These are phyloP conservation scores for Trypoxylon attenuatum DNA, from an alignment of 2,888 invertebrate species.

Conservation along the genomic window DNA sequence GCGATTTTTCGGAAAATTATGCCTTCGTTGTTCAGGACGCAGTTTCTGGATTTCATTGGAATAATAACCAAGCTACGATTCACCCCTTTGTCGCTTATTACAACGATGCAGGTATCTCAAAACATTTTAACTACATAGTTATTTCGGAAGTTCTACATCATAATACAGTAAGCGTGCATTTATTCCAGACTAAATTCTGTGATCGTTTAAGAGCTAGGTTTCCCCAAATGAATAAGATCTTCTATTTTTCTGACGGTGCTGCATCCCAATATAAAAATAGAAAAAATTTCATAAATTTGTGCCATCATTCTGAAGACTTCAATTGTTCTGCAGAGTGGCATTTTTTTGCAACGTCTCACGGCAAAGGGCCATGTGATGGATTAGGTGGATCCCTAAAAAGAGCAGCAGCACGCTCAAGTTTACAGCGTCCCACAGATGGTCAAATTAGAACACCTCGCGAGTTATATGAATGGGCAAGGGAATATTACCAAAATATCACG, in stretches of 20 bases:
- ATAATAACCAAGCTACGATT: not conserved
- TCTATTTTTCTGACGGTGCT: not conserved
- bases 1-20: slow-evolving; percentile 13
- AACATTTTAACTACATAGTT: not conserved
- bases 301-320: slow-evolving; percentile 2
- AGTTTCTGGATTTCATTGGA: slow-evolving; percentile 2
- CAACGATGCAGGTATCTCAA: not conserved
- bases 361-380: slow-evolving; percentile 10
- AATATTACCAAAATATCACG: too few relatives aligned
- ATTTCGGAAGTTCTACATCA: slow-evolving; percentile 6
- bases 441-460: not conserved
- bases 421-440: not conserved
- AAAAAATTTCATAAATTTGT: not conserved
- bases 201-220: not conserved
- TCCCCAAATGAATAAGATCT: not conserved
- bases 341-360: slow-evolving; percentile 9
- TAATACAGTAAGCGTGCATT: not conserved
- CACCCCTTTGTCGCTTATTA: slow-evolving; percentile 1
- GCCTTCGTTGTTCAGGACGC: slow-evolving; percentile 7
- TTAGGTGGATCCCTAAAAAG: slow-evolving; percentile 6
- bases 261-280: slow-evolving; percentile 4
- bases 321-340: slow-evolving; percentile 3
- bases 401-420: slow-evolving; percentile 5
- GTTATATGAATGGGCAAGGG: not conserved
- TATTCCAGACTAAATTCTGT: not conserved